Conservation (phyloP, 2,113 vertebrate genomes). For the Spea multiplicata region DNA sequence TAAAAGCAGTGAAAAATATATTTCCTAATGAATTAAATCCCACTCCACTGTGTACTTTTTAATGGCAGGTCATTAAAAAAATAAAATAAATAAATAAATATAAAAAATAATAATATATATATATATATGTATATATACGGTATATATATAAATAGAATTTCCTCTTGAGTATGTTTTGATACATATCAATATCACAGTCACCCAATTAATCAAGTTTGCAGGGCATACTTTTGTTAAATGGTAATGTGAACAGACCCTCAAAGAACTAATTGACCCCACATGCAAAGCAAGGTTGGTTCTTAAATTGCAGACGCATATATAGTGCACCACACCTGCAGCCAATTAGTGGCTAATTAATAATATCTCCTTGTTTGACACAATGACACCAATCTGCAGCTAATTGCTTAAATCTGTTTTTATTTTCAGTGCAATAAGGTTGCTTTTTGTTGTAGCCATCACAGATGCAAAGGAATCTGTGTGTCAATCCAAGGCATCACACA, state of each 20-base stretch:
- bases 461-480: conserved; percentile 25
- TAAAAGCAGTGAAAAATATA: too few relatives aligned
- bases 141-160: too few relatives aligned
- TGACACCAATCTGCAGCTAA: background rate
- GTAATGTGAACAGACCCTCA: background rate
- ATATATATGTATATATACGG: too few relatives aligned
- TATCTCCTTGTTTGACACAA: background rate
- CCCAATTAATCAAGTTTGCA: background rate
- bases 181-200: too few relatives aligned
- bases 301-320: background rate
- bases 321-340: background rate
- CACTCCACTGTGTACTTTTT: too few relatives aligned
- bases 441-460: background rate
- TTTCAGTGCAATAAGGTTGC: background rate
- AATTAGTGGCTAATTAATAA: background rate
- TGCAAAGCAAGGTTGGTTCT: background rate
- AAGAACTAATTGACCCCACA: background rate
- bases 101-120: too few relatives aligned
- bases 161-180: too few relatives aligned
- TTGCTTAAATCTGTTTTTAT: conserved; percentile 10
- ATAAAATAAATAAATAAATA: too few relatives aligned
- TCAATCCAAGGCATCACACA: background rate
- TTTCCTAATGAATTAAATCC: too few relatives aligned
- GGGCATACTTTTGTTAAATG: background rate
- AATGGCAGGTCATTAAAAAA: too few relatives aligned